Conservation (phyloP, 2,113 vertebrate species). For the Platichthys flesus region DNA sequence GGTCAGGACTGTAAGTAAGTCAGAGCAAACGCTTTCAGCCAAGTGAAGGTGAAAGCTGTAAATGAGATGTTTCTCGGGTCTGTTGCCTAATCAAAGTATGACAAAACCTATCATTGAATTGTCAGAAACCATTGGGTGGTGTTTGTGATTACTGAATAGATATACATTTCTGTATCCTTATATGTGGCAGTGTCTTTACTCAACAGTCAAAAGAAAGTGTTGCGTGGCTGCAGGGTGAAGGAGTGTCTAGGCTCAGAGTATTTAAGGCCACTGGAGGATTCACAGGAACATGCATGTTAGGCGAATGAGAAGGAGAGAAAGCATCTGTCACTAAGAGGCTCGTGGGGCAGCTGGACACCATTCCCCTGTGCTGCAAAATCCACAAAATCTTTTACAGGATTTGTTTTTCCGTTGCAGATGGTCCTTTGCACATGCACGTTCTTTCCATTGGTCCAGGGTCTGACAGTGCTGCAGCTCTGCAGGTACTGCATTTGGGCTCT, state of each 20-base stretch:
- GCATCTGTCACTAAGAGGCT: conserved; percentile 73
- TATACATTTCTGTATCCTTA: not conserved
- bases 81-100: not conserved
- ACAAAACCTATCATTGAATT: not conserved
- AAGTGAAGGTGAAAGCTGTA: conserved; percentile 41
- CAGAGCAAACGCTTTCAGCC: conserved; percentile 36
- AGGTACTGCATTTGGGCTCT: conserved; percentile 55
- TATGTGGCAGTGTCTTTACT: not conserved
- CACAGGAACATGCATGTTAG: conserved; percentile 18
- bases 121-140: not conserved
- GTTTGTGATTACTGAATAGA: not conserved
- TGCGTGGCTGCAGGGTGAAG: not conserved
- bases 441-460: conserved; percentile 72
- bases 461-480: too few species aligned
- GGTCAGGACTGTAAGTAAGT: conserved; percentile 46
- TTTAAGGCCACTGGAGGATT: conserved; percentile 31
- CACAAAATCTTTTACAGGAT: conserved; percentile 82
- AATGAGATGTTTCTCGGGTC: conserved; percentile 22
- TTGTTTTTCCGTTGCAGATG: conserved; percentile 86
- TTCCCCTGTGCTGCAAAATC: conserved; percentile 69
- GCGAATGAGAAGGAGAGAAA: conserved; percentile 61
- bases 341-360: conserved; percentile 74
- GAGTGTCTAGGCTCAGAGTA: conserved; percentile 16
- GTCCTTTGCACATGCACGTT: conserved; percentile 77
- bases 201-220: conserved; percentile 13